These are phyloP conservation scores for Akabosia matsudoensis DNA, from an alignment of 1,140 invertebrate species.

Conservation along the genomic window DNA sequence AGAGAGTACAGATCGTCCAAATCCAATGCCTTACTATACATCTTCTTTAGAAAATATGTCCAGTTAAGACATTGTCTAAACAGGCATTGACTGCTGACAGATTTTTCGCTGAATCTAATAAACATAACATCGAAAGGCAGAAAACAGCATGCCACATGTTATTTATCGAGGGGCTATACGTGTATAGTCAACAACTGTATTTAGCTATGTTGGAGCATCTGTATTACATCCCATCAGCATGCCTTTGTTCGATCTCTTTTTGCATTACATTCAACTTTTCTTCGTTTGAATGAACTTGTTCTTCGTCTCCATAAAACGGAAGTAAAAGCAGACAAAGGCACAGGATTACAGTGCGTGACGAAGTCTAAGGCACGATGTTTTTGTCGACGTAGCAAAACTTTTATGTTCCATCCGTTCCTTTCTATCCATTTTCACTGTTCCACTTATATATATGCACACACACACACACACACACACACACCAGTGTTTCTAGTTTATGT, in stretches of 20 bases:
- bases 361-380: slow-evolving; percentile 14
- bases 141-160: no score
- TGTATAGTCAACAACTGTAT: background rate
- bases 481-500: background rate
- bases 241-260: background rate
- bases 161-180: no score
- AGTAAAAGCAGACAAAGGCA: slow-evolving; percentile 12
- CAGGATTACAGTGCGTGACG: slow-evolving; percentile 15
- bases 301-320: background rate
- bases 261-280: background rate
- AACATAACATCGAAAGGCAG: no score
- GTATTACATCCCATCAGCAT: background rate
- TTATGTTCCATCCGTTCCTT: slow-evolving; percentile 1
- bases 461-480: no score
- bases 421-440: background rate
- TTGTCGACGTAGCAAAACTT: slow-evolving; percentile 16
- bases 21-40: no score
- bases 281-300: slow-evolving; percentile 4
- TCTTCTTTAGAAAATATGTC: no score
- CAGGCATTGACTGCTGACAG: no score
- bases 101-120: no score
- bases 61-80: no score
- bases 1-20: no score
- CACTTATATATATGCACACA: no score
- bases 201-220: background rate